phyloP scores from a whole-genome alignment of 2,888 invertebrate genomes.

The Ophonus ardosiacus region DNA sequence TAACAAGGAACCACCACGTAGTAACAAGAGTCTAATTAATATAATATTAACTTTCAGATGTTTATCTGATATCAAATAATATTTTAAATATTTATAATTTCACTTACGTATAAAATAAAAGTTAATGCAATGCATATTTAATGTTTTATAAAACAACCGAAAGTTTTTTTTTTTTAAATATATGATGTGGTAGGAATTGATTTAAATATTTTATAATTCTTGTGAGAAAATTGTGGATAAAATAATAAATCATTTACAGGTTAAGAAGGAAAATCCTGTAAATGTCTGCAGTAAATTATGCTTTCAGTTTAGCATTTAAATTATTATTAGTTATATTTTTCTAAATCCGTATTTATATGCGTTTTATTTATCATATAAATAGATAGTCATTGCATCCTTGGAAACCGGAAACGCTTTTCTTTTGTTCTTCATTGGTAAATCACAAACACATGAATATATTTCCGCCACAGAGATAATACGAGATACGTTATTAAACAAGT shows the following conservation, averaged over 20 bases:
- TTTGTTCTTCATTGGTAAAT: slow-evolving; percentile 36
- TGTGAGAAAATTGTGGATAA: background rate
- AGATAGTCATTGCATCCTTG: slow-evolving; percentile 40
- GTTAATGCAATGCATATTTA: no score
- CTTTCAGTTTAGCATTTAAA: slow-evolving; percentile 11
- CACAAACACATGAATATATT: slow-evolving; percentile 29
- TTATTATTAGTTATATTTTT: slow-evolving; percentile 20
- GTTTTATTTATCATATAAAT: slow-evolving; percentile 28
- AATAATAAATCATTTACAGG: background rate
- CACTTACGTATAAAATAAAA: no score
- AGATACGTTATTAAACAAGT: background rate
- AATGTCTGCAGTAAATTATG: background rate
- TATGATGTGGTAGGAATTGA: background rate
- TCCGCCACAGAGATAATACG: slow-evolving; percentile 11
- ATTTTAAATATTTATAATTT: no score
- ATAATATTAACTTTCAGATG: no score
- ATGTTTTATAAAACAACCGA: no score
- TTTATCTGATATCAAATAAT: no score
- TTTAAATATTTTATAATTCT: background rate
- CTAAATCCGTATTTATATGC: slow-evolving; percentile 24
- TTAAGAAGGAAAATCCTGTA: slow-evolving; percentile 1
- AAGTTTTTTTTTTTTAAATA: no score
- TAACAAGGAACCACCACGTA: no score
- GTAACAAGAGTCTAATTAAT: no score
- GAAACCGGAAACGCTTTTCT: slow-evolving; percentile 12